Conservation (phyloP, 2,113 vertebrate genomes). For the Syngnathoides biaculeatus region DNA sequence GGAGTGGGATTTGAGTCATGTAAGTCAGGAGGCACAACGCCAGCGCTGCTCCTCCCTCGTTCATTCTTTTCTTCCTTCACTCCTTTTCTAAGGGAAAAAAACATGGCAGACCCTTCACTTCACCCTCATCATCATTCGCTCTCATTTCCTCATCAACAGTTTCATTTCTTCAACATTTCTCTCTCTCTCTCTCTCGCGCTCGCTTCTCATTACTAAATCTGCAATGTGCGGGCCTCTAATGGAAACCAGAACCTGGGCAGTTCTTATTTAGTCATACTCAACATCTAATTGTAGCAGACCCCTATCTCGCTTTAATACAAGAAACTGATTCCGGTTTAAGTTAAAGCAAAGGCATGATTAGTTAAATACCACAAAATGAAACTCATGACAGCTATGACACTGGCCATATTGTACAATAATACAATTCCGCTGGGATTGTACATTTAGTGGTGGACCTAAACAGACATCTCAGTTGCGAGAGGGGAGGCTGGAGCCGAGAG, state of each 20-base stretch:
- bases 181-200: constrained; percentile 21
- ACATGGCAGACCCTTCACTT: constrained; percentile 17
- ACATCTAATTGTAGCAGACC: constrained; percentile 17
- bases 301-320: constrained; percentile 16
- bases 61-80: constrained; percentile 25
- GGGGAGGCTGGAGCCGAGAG: constrained; percentile 14
- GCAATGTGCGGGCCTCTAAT: constrained; percentile 68
- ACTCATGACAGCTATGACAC: constrained; percentile 17
- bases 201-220: constrained; percentile 64
- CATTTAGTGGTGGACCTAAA: constrained; percentile 35
- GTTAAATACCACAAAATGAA: background rate
- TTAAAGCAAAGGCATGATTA: background rate
- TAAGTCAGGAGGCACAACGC: constrained; percentile 70
- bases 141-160: constrained; percentile 24
- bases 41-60: constrained; percentile 55
- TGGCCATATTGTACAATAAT: constrained; percentile 11
- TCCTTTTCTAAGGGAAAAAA: constrained; percentile 37
- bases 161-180: constrained; percentile 26
- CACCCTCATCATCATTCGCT: constrained; percentile 11
- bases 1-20: constrained; percentile 43
- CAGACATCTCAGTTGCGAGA: constrained; percentile 34
- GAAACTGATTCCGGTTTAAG: background rate
- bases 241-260: constrained; percentile 59
- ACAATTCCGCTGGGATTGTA: constrained; percentile 31
- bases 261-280: constrained; percentile 36